Conservation (phyloP, 2,888 invertebrate species). For the Acrobasis suavella region DNA sequence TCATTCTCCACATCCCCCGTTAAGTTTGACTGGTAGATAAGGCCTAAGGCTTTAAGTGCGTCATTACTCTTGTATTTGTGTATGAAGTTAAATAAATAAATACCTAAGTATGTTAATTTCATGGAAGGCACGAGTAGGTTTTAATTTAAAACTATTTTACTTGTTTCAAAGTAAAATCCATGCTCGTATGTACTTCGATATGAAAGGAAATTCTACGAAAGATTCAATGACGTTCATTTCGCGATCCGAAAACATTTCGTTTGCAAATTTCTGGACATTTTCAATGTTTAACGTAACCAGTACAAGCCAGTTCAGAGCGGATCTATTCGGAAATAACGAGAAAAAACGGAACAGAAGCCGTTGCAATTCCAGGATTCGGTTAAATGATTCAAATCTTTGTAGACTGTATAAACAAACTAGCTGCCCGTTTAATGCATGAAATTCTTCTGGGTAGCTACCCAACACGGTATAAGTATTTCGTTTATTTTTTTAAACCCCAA, state of each 20-base stretch:
- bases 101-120: no score
- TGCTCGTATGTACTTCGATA: no score
- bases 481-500: no score
- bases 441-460: background rate
- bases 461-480: no score
- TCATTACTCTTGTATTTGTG: no score
- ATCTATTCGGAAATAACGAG: background rate
- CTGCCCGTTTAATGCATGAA: background rate
- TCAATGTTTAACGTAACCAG: background rate
- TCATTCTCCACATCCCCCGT: no score
- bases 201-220: background rate
- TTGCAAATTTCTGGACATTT: background rate
- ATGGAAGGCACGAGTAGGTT: no score
- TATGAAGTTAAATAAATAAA: no score
- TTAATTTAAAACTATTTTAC: no score
- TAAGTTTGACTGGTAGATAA: no score
- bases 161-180: no score
- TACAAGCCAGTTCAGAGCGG: background rate
- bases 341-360: background rate
- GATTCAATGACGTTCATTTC: background rate
- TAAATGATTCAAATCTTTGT: background rate
- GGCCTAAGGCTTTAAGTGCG: no score
- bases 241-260: background rate
- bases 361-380: background rate
- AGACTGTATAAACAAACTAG: background rate